Conservation (phyloP, 2,113 vertebrate species). For the Laticauda colubrina region DNA sequence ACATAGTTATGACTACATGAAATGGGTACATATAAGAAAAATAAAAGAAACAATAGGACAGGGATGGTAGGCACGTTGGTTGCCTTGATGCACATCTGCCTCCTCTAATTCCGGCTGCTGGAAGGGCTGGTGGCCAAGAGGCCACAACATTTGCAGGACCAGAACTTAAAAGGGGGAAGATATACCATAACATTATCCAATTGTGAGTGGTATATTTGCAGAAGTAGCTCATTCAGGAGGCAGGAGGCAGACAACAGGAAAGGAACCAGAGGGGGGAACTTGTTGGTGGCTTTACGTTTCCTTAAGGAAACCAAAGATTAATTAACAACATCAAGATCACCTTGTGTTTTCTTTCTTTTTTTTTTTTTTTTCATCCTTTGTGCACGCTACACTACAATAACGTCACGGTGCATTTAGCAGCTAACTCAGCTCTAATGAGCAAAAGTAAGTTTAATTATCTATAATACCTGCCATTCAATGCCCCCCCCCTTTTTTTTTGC, state of each 20-base stretch:
- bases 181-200: not conserved
- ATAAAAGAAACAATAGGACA: too few relatives aligned
- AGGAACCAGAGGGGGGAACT: fast-evolving
- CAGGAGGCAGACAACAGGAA: fast-evolving
- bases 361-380: not conserved
- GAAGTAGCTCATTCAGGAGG: not conserved
- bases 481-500: not conserved
- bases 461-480: not conserved
- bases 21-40: too few relatives aligned
- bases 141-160: too few relatives aligned
- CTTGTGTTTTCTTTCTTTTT: not conserved
- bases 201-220: not conserved
- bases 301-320: constrained; percentile 12
- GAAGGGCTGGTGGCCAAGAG: too few relatives aligned
- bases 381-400: not conserved
- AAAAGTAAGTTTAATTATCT: not conserved
- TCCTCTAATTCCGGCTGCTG: too few relatives aligned
- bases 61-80: too few relatives aligned
- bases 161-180: not conserved
- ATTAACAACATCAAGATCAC: constrained; percentile 2
- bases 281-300: not conserved
- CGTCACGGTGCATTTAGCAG: not conserved
- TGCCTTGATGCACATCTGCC: too few relatives aligned
- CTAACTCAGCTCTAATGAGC: not conserved
- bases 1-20: too few relatives aligned